Evolutionary conservation across 1,140 invertebrate genomes (phyloP), one percentile per base, ranked within the genome.

Genomic region (Armadillidium nasatum): DNA sequence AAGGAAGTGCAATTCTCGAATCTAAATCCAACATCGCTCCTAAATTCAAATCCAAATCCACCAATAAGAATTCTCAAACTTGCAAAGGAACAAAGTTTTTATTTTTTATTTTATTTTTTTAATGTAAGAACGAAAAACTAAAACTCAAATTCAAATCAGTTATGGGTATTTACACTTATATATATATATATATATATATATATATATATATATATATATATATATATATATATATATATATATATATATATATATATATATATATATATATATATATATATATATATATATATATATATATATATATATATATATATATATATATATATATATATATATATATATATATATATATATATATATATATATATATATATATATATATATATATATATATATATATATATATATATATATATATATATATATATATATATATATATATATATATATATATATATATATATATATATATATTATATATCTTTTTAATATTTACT

Each of bases 391-490:
- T 60, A 60, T 60, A 60, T 60, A 60, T 60, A 60, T 19, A 13
- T 60, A 15, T 60, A 15, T 60, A 13, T 60, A 60, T 60, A 13
- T 60, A 60, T 50, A 13, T 60, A 60, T 60, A 13, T 60, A 60
- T 60, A 15, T 60, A 60, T 60, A 13, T 60, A 7, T 7, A 13
- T 2, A 60, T 60, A 13, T 60, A 60, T 60, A 13, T 71, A 71
- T 71, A 23, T 71, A 71, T 33, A 13, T 33, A 71, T 71, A 23
- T 71, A 71, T 71, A 23, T 71, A 71, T 71, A 23, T 71, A 71
- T 71, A 33, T 71, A 71, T 71, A 13, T 60, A 60, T 60, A 13
- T 60, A 60, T 60, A 2, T 7, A 60, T 60, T 19, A 33, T 33
- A n/a, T 33, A 33, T 3, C 6, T 33, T 33, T 6, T 33, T 33